Base-by-base conservation (phyloP, 2,888 invertebrate genomes). In the Isotomurus palustris region DNA sequence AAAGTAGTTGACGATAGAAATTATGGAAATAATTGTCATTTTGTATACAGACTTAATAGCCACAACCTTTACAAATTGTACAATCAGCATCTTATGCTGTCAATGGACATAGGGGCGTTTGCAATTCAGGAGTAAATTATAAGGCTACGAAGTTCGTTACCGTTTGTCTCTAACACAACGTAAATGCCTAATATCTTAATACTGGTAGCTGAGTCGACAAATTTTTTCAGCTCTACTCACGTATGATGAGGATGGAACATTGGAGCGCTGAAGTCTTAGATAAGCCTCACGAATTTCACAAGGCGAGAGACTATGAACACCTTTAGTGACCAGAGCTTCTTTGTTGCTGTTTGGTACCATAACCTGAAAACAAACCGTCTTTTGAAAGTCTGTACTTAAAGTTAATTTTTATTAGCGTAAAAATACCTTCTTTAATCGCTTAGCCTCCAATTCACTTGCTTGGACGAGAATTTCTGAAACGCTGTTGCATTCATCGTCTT, bases 211-310 rank as follows among this genome's bases (percentile, higher is more conserved):
- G 29, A 58, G 47, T 22, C 56, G 19, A 21, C 44, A 28, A 29
- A 57, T 28, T 8, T 58, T 52, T 38, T 64, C 64, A 2, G 66
- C 64, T 24, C 64, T 49, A 45, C 64, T 56, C 51, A 63, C 66
- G 55, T 70, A 71, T 2, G 68, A 70, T 32, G 67, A 58, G 8
- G 69, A 62, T 22, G 67, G 66, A 32, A 65, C 56, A 14, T 65
- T 56, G 12, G 63, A 65, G 36, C 79, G 80, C 73, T 80, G 82
- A 72, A 84, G 85, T 62, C 92, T 80, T 52, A 91, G 78, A 71
- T 92, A 79, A 0, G 87, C 91, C 77, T 92, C 92, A 64, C 84
- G 82, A 43, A 92, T 85, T 77, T 92, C 91, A 12, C 83, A 81
- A 0, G 89, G 87, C 22, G 84, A 86, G 54, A 92, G 83, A 40